Evolutionary conservation across 1,140 invertebrate genomes (phyloP).

Genomic region (Pissodes strobi): DNA sequence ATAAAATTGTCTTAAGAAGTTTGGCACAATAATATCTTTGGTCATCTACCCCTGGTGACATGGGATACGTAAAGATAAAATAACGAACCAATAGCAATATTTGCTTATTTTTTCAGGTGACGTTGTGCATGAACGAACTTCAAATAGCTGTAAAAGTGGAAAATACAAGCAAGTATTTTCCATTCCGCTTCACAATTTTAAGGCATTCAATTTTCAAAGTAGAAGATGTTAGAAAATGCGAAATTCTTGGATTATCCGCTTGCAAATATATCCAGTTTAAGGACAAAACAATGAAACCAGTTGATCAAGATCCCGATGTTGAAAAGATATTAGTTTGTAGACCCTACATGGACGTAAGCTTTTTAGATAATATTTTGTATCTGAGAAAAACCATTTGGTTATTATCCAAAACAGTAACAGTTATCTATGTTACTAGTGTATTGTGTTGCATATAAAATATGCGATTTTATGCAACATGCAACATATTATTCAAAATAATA

Average conservation of each 20-base stretch:
- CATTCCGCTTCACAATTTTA: conserved; percentile 30
- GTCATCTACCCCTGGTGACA: too few species aligned
- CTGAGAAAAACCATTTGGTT: too few species aligned
- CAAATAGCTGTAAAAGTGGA: conserved; percentile 19
- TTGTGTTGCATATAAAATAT: too few species aligned
- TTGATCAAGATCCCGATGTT: background rate
- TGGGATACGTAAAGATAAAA: too few species aligned
- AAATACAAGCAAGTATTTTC: conserved; percentile 27
- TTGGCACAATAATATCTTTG: too few species aligned
- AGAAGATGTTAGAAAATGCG: conserved; percentile 22
- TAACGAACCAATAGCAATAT: too few species aligned
- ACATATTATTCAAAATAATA: too few species aligned
- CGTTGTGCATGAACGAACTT: conserved; percentile 7
- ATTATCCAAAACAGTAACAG: too few species aligned
- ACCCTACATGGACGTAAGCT: conserved; percentile 5
- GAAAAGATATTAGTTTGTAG: conserved; percentile 3
- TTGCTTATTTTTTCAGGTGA: conserved; percentile 11
- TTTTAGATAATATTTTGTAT: too few species aligned
- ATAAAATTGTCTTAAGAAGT: too few species aligned
- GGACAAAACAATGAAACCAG: background rate
- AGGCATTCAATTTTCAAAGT: conserved; percentile 30
- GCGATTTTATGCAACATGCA: too few species aligned
- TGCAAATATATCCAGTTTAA: conserved; percentile 8
- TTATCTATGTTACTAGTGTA: too few species aligned
- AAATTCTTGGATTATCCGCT: conserved; percentile 11